Conservation (phyloP, 2,113 vertebrate species). For the Alethe castanea region DNA sequence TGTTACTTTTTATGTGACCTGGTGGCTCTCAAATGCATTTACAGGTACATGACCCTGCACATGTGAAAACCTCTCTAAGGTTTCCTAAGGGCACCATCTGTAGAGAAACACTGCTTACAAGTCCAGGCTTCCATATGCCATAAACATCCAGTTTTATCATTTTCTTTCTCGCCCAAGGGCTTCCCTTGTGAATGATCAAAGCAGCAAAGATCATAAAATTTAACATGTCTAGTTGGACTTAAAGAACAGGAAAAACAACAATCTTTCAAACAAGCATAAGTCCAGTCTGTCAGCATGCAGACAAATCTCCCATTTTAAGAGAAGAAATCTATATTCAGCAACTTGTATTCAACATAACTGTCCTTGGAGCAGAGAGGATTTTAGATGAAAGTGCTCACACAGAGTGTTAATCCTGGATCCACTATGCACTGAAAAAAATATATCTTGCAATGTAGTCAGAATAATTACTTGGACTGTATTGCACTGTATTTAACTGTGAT, state of each 20-base stretch:
- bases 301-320: neutral
- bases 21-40: neutral
- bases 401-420: neutral
- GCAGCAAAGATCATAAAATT: neutral
- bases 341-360: neutral
- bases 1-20: neutral
- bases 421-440: neutral
- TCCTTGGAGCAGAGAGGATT: neutral
- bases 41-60: neutral
- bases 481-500: neutral
- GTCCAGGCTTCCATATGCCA: neutral
- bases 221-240: neutral
- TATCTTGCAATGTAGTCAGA: neutral
- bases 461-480: neutral
- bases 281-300: neutral
- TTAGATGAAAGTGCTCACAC: neutral
- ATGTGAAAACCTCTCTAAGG: neutral
- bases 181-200: neutral
- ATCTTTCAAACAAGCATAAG: neutral
- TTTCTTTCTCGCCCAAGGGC: neutral
- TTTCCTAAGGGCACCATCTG: neutral
- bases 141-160: neutral
- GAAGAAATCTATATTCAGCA: neutral
- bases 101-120: neutral
- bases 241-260: neutral